These are phyloP conservation scores for Eupeodes corollae DNA, from an alignment of 1,140 invertebrate species.

Conservation along the genomic window DNA sequence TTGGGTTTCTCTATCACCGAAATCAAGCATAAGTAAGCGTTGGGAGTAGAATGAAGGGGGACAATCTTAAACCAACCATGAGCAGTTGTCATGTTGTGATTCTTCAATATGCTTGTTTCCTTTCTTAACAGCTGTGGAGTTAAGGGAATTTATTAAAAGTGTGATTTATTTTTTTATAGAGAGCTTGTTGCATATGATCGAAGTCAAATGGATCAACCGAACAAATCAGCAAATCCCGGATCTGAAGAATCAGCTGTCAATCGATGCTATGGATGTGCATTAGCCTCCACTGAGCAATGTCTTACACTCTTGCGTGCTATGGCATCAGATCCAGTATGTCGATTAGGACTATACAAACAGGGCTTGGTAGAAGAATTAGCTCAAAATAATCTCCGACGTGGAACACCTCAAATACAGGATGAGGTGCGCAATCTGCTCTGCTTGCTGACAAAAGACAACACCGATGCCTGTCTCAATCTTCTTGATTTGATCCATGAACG, in stretches of 20 bases:
- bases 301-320: conserved; percentile 84
- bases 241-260: conserved; percentile 29
- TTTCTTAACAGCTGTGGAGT: no score
- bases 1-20: no score
- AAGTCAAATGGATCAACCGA: conserved; percentile 51
- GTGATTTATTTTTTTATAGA: conserved; percentile 34
- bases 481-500: conserved; percentile 71
- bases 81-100: no score
- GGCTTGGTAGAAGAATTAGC: conserved; percentile 83
- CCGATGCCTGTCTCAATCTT: conserved; percentile 75
- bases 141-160: conserved; percentile 26
- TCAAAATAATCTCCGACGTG: conserved; percentile 76
- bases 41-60: no score
- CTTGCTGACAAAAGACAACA: conserved; percentile 80
- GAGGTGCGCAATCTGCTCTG: conserved; percentile 81
- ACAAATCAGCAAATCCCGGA: conserved; percentile 12
- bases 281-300: conserved; percentile 84
- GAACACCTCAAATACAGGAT: conserved; percentile 67
- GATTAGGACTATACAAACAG: conserved; percentile 69
- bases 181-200: conserved; percentile 88
- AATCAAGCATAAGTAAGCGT: no score
- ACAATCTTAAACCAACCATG: no score
- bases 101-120: no score
- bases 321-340: conserved; percentile 67
- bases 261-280: conserved; percentile 74